A percentile compares a stretch with the other conserved stretches of the same genome.
These are phyloP conservation scores for Acanthisitta chloris DNA, from an alignment of 2,113 vertebrate species.

Conservation along the genomic window DNA sequence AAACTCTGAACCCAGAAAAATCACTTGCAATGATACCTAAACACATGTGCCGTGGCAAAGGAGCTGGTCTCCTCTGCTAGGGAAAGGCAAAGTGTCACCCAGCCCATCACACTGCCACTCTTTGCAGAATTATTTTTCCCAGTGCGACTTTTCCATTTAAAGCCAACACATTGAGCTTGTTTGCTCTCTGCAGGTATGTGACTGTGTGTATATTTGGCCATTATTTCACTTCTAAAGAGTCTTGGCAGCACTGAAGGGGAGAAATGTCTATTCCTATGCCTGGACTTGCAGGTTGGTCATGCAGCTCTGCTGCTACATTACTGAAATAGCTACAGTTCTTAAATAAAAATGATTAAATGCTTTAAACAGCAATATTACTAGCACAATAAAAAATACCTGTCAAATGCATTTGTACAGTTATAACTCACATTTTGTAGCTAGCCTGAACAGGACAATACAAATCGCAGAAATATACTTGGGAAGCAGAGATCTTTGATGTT, in stretches of 20 bases:
- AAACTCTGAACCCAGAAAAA: background rate
- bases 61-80: background rate
- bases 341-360: constrained; percentile 29
- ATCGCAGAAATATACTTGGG: background rate
- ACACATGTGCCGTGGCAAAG: background rate
- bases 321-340: background rate
- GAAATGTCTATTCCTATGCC: background rate
- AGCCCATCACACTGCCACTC: background rate
- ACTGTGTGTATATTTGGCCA: background rate
- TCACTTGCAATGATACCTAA: background rate
- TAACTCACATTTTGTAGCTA: background rate
- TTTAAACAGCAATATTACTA: background rate
- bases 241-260: background rate
- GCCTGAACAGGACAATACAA: background rate
- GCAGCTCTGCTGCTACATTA: background rate
- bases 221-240: constrained; percentile 10
- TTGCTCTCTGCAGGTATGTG: background rate
- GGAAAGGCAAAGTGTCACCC: background rate
- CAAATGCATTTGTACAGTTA: background rate
- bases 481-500: background rate
- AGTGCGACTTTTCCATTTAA: background rate
- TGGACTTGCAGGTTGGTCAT: background rate
- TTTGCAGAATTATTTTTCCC: constrained; percentile 26
- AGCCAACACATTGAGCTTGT: background rate
- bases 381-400: background rate